A percentile compares a stretch with the other conserved stretches of the same genome.
Evolutionary conservation across 53 echinoderm and acorn worm species (phyloP).

Genomic region (Paracentrotus lividus): DNA sequence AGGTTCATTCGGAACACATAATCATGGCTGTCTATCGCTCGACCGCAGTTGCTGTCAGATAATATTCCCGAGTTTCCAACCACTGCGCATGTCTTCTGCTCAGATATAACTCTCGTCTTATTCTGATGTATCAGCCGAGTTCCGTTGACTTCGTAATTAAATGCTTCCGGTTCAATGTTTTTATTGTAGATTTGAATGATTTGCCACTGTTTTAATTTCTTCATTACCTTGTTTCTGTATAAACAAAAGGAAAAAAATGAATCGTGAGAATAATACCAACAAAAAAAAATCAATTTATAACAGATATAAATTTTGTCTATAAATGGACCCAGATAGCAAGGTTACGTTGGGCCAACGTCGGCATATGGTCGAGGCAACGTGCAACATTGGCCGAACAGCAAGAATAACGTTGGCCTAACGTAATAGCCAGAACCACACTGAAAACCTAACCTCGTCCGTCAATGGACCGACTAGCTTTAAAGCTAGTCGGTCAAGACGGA

Average conservation of each 20-base stretch:
- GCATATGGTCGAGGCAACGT: no score
- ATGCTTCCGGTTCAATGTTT: slow-evolving; percentile 27
- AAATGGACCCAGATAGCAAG: no score
- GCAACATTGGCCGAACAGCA: no score
- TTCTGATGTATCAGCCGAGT: neutral
- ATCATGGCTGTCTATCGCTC: slow-evolving; percentile 76
- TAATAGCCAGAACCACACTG: no score
- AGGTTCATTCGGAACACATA: slow-evolving; percentile 78
- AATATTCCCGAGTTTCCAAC: slow-evolving; percentile 84
- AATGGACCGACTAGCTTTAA: no score
- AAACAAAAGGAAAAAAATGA: neutral
- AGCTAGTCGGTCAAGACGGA: no score
- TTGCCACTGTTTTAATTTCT: neutral
- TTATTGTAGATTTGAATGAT: slow-evolving; percentile 37
- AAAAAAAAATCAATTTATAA: no score
- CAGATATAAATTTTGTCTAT: no score
- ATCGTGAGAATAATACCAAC: neutral
- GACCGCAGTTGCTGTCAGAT: slow-evolving; percentile 73
- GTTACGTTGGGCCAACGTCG: no score
- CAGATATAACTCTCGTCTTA: neutral
- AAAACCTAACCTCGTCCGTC: no score
- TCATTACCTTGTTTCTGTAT: neutral
- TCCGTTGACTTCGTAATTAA: slow-evolving; percentile 17
- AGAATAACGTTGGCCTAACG: no score
- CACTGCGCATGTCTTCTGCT: slow-evolving; percentile 71